Base-by-base conservation (phyloP, 1,140 invertebrate species). In the Dinoponera quadriceps region DNA sequence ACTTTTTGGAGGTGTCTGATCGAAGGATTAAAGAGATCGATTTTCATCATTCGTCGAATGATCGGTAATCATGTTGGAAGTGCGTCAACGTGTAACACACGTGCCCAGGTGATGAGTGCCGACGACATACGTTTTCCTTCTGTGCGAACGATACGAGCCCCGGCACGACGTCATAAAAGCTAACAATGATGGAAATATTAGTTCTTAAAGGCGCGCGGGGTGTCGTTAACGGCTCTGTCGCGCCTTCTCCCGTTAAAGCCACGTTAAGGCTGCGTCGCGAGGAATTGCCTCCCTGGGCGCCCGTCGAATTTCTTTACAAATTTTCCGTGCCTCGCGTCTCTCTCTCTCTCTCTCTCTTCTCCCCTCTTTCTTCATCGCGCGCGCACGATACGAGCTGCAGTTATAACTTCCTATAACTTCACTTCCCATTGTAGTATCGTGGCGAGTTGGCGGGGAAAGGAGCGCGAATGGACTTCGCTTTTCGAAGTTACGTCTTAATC, bases 121-220 rank as follows among this genome's bases (percentile, higher is more conserved):
- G 54, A 65, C 22, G 33, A 29, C 29, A 29, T 49, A 22, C n/a
- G 44, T 27, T 69, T 75, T 73, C 84, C n/a, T 75, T 62, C 74
- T 86, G 84, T 85, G 83, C 55, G 83, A 85, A 88, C 71, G 73
- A 83, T 75, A 87, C 69, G 72, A 73, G 84, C 54, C 82, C 2
- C 75, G 54, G 72, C 85, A 62, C 87, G 63, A 62, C 87, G 63
- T 90, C 89, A 73, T 93, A 93, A 93, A 93, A 89, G 86, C 89
- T 91, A 92, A 93, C 92, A 93, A 93, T 93, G 92, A 93, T 91
- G 91, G 89, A 93, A 93, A 93, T 93, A 93, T 93, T 90, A 92
- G 84, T 91, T 93, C 92, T 92, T 93, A 91, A 93, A 93, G 90
- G 89, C 90, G 91, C 89, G 71, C 89, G 75, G 90, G 91, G 91